phyloP scores from a whole-genome alignment of 1,140 invertebrate genomes.

The Drepana arcuata region DNA sequence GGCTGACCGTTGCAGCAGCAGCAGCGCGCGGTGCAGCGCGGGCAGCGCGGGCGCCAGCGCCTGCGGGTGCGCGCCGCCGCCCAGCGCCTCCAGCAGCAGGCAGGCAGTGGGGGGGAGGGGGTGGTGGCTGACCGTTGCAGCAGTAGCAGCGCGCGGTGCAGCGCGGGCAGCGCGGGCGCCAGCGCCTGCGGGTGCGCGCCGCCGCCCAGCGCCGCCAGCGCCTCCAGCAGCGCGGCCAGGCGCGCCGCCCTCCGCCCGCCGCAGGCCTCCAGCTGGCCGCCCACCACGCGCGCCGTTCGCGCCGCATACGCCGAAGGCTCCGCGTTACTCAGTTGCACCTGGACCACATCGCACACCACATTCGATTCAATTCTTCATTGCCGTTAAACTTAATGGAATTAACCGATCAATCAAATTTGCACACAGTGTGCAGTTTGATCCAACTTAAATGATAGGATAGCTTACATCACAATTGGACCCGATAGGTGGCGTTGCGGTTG shows the following conservation, averaged over 20 bases:
- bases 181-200: constrained; percentile 81
- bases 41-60: constrained; percentile 92
- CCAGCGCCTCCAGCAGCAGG: constrained; percentile 80
- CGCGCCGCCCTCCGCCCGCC: constrained; percentile 10
- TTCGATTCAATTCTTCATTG: background rate
- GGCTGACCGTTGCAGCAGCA: too few relatives aligned
- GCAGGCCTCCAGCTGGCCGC: constrained; percentile 16
- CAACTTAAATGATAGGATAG: too few relatives aligned
- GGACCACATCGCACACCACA: background rate
- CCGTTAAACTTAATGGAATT: background rate
- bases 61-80: constrained; percentile 92
- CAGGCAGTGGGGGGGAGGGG: too few relatives aligned
- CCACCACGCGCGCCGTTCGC: constrained; percentile 31
- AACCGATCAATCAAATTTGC: too few relatives aligned
- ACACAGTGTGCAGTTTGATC: too few relatives aligned
- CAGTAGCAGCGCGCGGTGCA: too few relatives aligned
- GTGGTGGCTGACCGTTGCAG: too few relatives aligned
- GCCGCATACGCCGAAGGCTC: constrained; percentile 28
- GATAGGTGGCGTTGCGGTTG: too few relatives aligned
- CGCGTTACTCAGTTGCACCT: constrained; percentile 42
- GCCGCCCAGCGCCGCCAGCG: constrained; percentile 79
- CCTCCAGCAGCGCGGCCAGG: constrained; percentile 29
- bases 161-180: constrained; percentile 79
- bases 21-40: constrained; percentile 81
- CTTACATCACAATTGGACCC: too few relatives aligned